phyloP scores from a whole-genome alignment of 64 coral and sea anemone genomes.

The Platygyra sinensis region DNA sequence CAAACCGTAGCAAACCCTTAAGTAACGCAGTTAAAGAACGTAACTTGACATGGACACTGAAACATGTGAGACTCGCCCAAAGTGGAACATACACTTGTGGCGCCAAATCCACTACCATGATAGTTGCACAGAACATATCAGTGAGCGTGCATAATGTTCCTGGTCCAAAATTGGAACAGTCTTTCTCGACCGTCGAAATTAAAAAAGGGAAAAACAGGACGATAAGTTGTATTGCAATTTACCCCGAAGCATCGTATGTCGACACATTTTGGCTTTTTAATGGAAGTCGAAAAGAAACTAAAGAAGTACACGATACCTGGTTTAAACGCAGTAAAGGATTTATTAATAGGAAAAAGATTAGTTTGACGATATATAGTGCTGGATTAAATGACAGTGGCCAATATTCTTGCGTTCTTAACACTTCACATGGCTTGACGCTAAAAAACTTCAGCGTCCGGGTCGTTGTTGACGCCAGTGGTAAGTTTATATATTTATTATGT shows the following conservation, averaged over 20 bases:
- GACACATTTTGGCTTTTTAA: conserved; percentile 32
- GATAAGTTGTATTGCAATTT: not conserved
- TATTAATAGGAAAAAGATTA: not conserved
- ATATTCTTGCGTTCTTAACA: conserved; percentile 15
- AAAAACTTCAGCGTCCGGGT: conserved; percentile 12
- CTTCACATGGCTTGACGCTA: conserved; percentile 4
- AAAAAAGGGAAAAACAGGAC: not conserved
- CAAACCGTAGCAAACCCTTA: not conserved
- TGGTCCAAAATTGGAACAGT: not conserved
- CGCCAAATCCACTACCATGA: not conserved
- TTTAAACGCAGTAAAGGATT: not conserved
- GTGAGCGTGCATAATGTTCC: not conserved
- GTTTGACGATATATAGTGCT: not conserved
- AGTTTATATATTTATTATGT: not conserved
- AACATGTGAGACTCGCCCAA: not conserved
- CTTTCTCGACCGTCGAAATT: not conserved
- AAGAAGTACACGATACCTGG: not conserved
- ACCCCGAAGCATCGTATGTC: conserved; percentile 3
- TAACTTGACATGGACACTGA: not conserved
- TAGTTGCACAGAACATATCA: not conserved
- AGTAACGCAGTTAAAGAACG: not conserved
- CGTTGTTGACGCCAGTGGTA: not conserved
- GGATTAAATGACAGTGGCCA: not conserved
- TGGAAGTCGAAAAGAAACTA: not conserved
- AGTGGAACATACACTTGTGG: conserved; percentile 18